Conservation (phyloP, 1,140 invertebrate species). For the Trachymyrmex septentrionalis region DNA sequence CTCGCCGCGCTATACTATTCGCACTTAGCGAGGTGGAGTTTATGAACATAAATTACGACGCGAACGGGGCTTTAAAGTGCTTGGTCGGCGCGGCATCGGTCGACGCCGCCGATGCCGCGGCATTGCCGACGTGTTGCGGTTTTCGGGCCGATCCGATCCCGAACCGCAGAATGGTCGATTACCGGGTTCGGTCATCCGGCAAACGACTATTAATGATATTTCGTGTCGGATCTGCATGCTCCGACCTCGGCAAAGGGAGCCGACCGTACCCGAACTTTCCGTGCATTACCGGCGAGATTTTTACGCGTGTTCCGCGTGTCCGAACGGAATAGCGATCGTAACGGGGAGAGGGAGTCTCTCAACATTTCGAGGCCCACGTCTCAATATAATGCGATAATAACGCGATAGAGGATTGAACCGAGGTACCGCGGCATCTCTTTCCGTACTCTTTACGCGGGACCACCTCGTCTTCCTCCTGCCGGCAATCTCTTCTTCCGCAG, state of each 20-base stretch:
- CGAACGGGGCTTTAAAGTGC: conserved; percentile 62
- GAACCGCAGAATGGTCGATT: conserved; percentile 82
- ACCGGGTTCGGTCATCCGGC: conserved; percentile 84
- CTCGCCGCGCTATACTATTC: conserved; percentile 48
- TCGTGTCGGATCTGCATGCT: conserved; percentile 84
- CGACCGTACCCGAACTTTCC: conserved; percentile 72
- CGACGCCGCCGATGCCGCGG: conserved; percentile 20
- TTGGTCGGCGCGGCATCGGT: conserved; percentile 20
- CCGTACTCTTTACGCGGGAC: conserved; percentile 26
- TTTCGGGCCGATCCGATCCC: conserved; percentile 78
- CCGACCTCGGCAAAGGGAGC: conserved; percentile 73
- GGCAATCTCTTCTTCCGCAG: conserved; percentile 19
- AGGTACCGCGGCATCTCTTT: conserved; percentile 59
- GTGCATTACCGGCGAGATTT: conserved; percentile 62
- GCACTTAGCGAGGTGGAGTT: conserved; percentile 65
- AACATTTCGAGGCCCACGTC: conserved; percentile 61
- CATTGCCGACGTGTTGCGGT: conserved; percentile 79
- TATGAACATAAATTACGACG: conserved; percentile 78
- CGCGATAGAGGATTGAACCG: conserved; percentile 71
- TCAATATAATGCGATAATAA: conserved; percentile 74
- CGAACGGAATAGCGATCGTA: conserved; percentile 38
- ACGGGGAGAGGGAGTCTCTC: conserved; percentile 49
- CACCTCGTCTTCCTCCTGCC: conserved; percentile 20
- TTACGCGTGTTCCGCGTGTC: conserved; percentile 67
- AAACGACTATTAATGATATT: conserved; percentile 86